Evolutionary conservation across 2,113 vertebrate species (phyloP).

Genomic region (Myiopsitta monachus): DNA sequence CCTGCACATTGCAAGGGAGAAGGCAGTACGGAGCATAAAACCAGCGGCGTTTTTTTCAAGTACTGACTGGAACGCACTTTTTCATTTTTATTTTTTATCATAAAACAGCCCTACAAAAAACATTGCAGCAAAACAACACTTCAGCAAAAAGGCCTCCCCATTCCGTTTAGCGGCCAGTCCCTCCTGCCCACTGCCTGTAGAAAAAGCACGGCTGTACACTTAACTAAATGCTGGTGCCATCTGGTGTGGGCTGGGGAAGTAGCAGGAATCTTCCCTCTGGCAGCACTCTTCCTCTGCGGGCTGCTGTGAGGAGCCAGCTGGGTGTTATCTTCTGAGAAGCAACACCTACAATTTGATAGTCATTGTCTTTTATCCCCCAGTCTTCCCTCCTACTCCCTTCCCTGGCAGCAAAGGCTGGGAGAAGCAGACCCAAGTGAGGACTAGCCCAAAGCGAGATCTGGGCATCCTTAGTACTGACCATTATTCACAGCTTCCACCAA

Average conservation of each 20-base stretch:
- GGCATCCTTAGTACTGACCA: neutral
- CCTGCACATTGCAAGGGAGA: neutral
- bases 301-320: neutral
- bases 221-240: slow-evolving; percentile 50
- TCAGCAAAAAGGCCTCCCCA: neutral
- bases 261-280: neutral
- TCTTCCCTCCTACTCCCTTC: neutral
- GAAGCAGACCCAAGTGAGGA: neutral
- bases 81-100: neutral
- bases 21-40: neutral
- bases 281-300: neutral
- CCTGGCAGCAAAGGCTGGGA: rapidly evolving
- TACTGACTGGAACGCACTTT: neutral
- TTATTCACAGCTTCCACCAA: rapidly evolving
- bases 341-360: neutral
- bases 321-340: neutral
- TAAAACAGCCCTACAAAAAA: neutral
- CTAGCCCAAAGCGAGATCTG: rapidly evolving
- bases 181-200: neutral
- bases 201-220: neutral
- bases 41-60: neutral
- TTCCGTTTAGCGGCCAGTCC: neutral
- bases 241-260: slow-evolving; percentile 19
- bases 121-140: neutral
- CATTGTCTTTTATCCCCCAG: rapidly evolving